Base-by-base conservation (phyloP, 2,888 invertebrate genomes). In the Octodonta nipae region DNA sequence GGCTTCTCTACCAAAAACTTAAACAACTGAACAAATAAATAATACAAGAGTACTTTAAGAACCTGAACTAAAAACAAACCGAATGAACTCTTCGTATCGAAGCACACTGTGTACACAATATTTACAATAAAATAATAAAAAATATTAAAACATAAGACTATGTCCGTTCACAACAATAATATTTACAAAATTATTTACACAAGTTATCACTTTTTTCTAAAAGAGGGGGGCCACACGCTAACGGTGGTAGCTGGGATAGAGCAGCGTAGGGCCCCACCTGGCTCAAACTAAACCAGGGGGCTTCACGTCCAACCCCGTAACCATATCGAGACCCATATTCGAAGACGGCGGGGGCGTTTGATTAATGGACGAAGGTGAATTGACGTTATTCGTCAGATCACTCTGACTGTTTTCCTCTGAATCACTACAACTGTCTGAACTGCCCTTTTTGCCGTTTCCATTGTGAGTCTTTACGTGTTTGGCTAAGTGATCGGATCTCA, bases 381-480 rank as follows among this genome's bases (percentile, higher is more conserved):
- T 60, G 30, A 66, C 62, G 38, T 58, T 62, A 42, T 63, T 64
- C 35, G 64, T 52, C 47, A 63, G 48, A 47, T 65, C 65, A 44
- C 64, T 62, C 48, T 81, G 80, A 61, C 81, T 81, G 67, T 83
- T 84, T 68, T 87, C 86, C 64, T 86, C 87, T 36, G 84, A 84
- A 64, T 87, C 86, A 52, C 83, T 83, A 65, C 86, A 86, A 44
- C 85, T 86, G 58, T 87, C 87, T 40, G 84, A 85, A 58, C 78
- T 78, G 55, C 76, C 75, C 62, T 76, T 75, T 61, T 75, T 75
- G 53, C 80, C 76, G 58, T 72, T 75, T 66, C 79, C 80, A 60
- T 84, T 85, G 66, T 95, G 95, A 38, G 92, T 95, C 69, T 93
- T 93, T 49, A 87, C 84, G 67, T 96, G 95, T 65, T 96, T 95